These are phyloP conservation scores for Zootermopsis nevadensis DNA, from an alignment of 2,888 invertebrate genomes.

Conservation along the genomic window DNA sequence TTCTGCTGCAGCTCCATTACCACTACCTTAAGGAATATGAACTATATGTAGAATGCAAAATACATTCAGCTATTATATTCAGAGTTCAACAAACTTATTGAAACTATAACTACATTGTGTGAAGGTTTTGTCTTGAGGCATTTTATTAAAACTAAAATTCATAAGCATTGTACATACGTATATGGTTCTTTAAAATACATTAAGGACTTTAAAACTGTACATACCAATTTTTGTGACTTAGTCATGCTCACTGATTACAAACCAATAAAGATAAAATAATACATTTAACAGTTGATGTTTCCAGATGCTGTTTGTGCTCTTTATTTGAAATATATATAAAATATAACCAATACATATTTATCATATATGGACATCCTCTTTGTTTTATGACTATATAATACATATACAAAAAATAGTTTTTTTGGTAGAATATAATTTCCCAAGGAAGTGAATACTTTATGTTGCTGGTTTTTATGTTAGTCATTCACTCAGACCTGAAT, in stretches of 20 bases:
- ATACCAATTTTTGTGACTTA: not conserved
- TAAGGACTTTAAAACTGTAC: not conserved
- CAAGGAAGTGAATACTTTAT: not conserved
- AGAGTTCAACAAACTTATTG: not conserved
- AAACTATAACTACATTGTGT: not conserved
- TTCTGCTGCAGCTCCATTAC: not conserved
- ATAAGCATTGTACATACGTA: not conserved
- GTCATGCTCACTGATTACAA: not conserved
- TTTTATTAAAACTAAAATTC: not conserved
- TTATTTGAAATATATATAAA: not conserved
- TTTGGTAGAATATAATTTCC: not conserved
- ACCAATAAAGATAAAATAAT: not conserved
- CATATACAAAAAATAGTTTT: not conserved
- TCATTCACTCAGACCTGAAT: not conserved
- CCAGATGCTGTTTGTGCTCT: not conserved
- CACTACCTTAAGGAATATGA: not conserved
- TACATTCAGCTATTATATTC: not conserved
- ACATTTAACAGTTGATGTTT: not conserved
- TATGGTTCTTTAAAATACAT: not conserved
- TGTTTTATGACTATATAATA: not conserved
- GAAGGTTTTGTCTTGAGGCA: not conserved
- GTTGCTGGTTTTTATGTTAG: not conserved
- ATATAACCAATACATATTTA: not conserved
- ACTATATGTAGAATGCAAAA: not conserved
- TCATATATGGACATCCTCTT: not conserved